Evolutionary conservation across 2,888 invertebrate genomes (phyloP), one percentile per base, ranked within the genome.

Genomic region (Pyrrhosoma nymphula): DNA sequence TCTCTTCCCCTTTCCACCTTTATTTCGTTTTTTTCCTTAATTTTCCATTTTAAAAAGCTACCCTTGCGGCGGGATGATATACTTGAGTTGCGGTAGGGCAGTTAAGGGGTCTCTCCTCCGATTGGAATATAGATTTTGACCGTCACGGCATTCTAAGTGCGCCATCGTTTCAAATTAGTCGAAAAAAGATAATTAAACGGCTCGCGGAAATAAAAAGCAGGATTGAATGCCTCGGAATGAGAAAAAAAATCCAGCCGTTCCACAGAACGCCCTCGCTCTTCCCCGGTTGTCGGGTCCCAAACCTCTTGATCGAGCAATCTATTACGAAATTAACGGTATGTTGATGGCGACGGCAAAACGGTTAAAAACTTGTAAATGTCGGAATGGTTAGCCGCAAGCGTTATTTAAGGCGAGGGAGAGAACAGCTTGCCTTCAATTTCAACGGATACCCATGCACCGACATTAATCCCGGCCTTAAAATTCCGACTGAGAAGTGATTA

Each of bases 331-430:
- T 82, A 82, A 12, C 35, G 82, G 82, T 2, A 16, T 16, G n/a
- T 82, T 82, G 82, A 82, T 82, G 30, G 82, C 82, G 82, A 10
- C 2, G 35, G 35, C 35, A 16, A 20, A 30, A 26, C 82, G 82
- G 35, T 82, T 82, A 35, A 35, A 82, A 82, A 82, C 18, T 14
- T 82, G 30, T 82, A 82, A 82, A 82, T 18, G 35, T 82, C 30
- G 30, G 16, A 18, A 35, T 18, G 35, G 82, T 35, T 3, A 18
- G 82, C 14, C 18, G 16, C 30, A 35, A 35, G 82, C 82, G 82
- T 82, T 82, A 82, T 35, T 82, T 82, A 82, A 82, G 82, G 82
- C 35, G 82, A 82, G 26, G n/a, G 35, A 82, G 26, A 82, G 35
- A 82, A 35, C 35, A 23, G 82, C 82, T 82, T 82, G 30, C 30